phyloP scores from a whole-genome alignment of 2,888 invertebrate species.

The Hyposoter didymator region DNA sequence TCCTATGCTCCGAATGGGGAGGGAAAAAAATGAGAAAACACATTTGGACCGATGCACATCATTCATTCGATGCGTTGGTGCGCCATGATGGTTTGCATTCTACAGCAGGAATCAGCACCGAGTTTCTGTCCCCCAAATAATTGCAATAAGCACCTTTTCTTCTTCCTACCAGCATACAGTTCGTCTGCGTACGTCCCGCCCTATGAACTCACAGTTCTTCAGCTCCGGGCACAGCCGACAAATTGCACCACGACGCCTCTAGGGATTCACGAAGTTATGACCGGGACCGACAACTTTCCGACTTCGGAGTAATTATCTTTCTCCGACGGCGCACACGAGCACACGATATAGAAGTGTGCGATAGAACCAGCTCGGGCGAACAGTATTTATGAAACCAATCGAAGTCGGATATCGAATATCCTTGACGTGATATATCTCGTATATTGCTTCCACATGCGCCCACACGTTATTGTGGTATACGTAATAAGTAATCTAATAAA shows the following conservation, averaged over 20 bases:
- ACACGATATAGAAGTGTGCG: conserved; percentile 43
- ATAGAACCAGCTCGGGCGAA: conserved; percentile 56
- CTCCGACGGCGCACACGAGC: conserved; percentile 70
- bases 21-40: conserved; percentile 31
- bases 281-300: conserved; percentile 80
- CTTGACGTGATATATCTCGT: conserved; percentile 48
- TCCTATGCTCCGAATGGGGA: background rate
- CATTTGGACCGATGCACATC: conserved; percentile 38
- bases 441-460: conserved; percentile 24
- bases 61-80: conserved; percentile 70
- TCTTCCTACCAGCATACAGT: conserved; percentile 43
- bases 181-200: conserved; percentile 50
- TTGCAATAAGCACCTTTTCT: conserved; percentile 77
- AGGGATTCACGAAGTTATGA: conserved; percentile 81
- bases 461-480: conserved; percentile 10
- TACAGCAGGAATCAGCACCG: conserved; percentile 57
- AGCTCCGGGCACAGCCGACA: conserved; percentile 73
- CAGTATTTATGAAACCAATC: conserved; percentile 68
- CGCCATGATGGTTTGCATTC: conserved; percentile 75
- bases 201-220: conserved; percentile 56
- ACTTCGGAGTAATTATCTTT: conserved; percentile 81
- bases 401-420: conserved; percentile 68
- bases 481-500: conserved; percentile 57
- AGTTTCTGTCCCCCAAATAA: conserved; percentile 77
- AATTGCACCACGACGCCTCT: conserved; percentile 78